These are phyloP conservation scores for Anthrax anthrax DNA, from an alignment of 2,888 invertebrate species.

Conservation along the genomic window DNA sequence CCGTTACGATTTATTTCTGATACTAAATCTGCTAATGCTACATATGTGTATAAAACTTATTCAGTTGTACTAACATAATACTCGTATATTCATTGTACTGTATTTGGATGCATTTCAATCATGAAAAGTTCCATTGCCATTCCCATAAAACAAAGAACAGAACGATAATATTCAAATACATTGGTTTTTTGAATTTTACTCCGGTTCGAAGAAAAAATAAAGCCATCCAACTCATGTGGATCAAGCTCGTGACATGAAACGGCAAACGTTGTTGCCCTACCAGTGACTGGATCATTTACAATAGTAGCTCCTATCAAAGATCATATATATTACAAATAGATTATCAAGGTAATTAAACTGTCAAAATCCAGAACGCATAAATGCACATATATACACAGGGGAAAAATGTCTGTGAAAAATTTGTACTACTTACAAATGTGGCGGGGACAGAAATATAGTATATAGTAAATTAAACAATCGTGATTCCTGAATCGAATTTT, in stretches of 20 bases:
- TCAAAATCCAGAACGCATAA: no score
- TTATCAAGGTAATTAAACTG: no score
- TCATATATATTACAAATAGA: no score
- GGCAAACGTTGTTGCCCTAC: conserved; percentile 61
- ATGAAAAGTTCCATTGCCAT: conserved; percentile 57
- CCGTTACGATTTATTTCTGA: conserved; percentile 44
- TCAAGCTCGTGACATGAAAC: conserved; percentile 70
- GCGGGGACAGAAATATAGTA: no score
- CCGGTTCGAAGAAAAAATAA: conserved; percentile 69
- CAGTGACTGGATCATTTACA: conserved; percentile 53
- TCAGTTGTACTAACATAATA: conserved; percentile 64
- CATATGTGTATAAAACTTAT: conserved; percentile 67
- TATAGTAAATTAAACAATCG: no score
- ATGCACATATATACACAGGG: no score
- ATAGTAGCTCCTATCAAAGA: conserved; percentile 73
- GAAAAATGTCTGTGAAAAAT: no score
- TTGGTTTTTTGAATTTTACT: conserved; percentile 53
- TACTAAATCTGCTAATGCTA: conserved; percentile 65
- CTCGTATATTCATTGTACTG: conserved; percentile 66
- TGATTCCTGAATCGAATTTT: no score
- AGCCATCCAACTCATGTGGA: conserved; percentile 70
- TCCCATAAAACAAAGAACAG: conserved; percentile 57
- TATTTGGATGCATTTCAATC: conserved; percentile 52
- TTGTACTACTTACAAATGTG: no score
- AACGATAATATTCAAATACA: conserved; percentile 59